Percentiles rank a stretch among this genome's conserved stretches.
These are phyloP conservation scores for Trichogramma evanescens DNA, from an alignment of 2,888 invertebrate genomes.

Conservation along the genomic window DNA sequence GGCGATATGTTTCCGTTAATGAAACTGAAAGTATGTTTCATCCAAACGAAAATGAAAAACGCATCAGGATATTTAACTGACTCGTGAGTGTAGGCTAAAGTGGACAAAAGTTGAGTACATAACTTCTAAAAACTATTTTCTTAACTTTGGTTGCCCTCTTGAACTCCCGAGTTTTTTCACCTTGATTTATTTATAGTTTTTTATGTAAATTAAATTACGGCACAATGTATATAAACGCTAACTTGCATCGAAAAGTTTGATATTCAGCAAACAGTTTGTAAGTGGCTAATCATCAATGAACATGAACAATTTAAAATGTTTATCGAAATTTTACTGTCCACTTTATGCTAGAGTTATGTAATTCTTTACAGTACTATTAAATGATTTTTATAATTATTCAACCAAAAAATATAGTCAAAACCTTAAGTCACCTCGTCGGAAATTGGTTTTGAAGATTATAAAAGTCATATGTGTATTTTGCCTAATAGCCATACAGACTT, in stretches of 20 bases:
- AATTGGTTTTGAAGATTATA: slow-evolving; percentile 19
- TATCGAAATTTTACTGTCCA: slow-evolving; percentile 12
- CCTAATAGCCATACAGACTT: slow-evolving; percentile 10
- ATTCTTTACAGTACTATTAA: slow-evolving; percentile 15
- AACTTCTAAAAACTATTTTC: neutral
- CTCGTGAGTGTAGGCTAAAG: slow-evolving; percentile 16
- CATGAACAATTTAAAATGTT: neutral
- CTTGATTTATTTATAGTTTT: slow-evolving; percentile 1
- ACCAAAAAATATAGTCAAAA: slow-evolving; percentile 23
- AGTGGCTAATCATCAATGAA: neutral
- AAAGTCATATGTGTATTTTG: slow-evolving; percentile 22
- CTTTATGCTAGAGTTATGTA: slow-evolving; percentile 16
- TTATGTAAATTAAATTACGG: slow-evolving; percentile 8
- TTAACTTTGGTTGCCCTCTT: neutral
- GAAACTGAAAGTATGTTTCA: slow-evolving; percentile 24
- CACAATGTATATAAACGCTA: slow-evolving; percentile 21
- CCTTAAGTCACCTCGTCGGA: slow-evolving; percentile 2
- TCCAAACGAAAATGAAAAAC: slow-evolving; percentile 13
- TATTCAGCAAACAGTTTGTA: slow-evolving; percentile 17
- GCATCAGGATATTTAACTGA: slow-evolving; percentile 17
- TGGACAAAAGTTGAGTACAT: slow-evolving; percentile 9
- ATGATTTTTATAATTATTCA: slow-evolving; percentile 20
- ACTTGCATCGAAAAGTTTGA: slow-evolving; percentile 5
- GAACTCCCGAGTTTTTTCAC: no score
- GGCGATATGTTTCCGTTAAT: slow-evolving; percentile 27